Percentiles rank a stretch among this genome's conserved stretches.
phyloP scores from a whole-genome alignment of 2,113 vertebrate genomes.

The Eublepharis macularius region DNA sequence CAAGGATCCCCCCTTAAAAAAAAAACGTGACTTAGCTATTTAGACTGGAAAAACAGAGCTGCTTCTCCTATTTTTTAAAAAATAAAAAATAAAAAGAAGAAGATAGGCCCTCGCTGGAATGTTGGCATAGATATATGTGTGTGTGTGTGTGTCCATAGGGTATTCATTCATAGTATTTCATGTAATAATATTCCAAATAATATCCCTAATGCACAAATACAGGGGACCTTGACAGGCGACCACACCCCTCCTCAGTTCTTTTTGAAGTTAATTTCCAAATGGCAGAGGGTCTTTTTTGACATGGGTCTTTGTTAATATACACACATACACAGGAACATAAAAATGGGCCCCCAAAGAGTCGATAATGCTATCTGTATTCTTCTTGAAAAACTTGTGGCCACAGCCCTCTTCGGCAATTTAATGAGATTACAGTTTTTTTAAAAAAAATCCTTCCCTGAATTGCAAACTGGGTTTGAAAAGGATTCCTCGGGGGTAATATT shows the following conservation, averaged over 20 bases:
- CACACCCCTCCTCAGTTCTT: conserved; percentile 11
- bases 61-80: background rate
- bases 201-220: background rate
- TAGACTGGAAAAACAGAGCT: no score
- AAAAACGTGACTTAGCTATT: no score
- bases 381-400: conserved; percentile 65
- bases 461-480: background rate
- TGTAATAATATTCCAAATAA: background rate
- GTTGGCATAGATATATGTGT: no score
- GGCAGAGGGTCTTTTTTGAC: conserved; percentile 34
- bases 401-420: conserved; percentile 13
- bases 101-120: background rate
- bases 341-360: conserved; percentile 48
- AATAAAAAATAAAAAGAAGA: background rate
- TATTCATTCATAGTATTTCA: background rate
- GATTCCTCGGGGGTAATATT: background rate
- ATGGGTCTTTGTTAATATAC: conserved; percentile 57
- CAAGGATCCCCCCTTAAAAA: background rate
- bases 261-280: conserved; percentile 35
- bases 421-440: no score
- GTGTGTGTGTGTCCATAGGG: no score
- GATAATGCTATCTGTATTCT: conserved; percentile 46
- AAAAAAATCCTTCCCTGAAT: background rate
- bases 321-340: conserved; percentile 69
- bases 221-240: background rate